A percentile compares a stretch with the other conserved stretches of the same genome.
Evolutionary conservation across 2,888 invertebrate species (phyloP).

Genomic region (Acleris laterana): DNA sequence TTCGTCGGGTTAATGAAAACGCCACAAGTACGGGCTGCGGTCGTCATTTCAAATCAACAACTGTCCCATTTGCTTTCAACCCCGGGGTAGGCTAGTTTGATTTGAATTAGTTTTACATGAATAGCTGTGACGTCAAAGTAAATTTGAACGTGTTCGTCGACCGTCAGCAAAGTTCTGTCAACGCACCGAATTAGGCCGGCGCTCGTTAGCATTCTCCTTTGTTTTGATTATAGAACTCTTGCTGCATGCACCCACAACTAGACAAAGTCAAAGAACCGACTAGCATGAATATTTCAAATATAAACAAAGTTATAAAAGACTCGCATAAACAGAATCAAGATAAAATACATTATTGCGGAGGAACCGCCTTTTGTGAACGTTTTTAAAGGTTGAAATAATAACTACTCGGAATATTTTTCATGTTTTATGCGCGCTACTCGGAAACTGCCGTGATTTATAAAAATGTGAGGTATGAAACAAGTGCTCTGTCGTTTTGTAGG

Average conservation of each 20-base stretch:
- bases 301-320: not conserved
- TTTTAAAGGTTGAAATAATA: conserved; percentile 13
- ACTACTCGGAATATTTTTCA: conserved; percentile 14
- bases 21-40: conserved; percentile 16
- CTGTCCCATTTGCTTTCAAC: conserved; percentile 16
- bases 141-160: conserved; percentile 19
- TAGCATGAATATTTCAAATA: conserved; percentile 15
- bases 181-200: conserved; percentile 14
- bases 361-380: conserved; percentile 7
- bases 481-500: conserved; percentile 1
- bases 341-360: conserved; percentile 9
- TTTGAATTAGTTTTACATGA: conserved; percentile 31
- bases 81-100: conserved; percentile 9
- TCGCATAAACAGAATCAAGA: conserved; percentile 2
- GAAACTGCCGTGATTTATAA: conserved; percentile 35
- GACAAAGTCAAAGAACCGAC: conserved; percentile 10
- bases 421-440: conserved; percentile 26
- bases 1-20: conserved; percentile 15
- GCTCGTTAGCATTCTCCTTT: conserved; percentile 26
- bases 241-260: conserved; percentile 1
- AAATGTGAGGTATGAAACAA: conserved; percentile 33
- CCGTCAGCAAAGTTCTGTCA: conserved; percentile 21
- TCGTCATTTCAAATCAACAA: conserved; percentile 25
- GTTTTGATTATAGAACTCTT: conserved; percentile 20
- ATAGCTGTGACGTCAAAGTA: conserved; percentile 26